phyloP scores from a whole-genome alignment of 2,797 vertebrate species.

The Euphonia xanthogaster region DNA sequence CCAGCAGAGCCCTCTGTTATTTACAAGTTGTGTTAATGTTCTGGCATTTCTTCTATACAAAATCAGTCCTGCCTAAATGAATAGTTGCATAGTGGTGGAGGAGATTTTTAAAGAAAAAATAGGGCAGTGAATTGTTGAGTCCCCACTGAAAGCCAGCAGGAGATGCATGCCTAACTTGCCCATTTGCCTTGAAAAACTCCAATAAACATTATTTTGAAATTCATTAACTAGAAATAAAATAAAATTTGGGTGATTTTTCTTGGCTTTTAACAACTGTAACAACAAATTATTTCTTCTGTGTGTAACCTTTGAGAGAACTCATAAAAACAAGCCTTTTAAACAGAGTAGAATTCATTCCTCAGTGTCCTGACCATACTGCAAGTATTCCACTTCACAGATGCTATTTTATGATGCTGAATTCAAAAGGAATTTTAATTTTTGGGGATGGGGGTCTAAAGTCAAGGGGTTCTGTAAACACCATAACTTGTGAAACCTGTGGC shows the following conservation, averaged over 20 bases:
- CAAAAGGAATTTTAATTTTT: not conserved
- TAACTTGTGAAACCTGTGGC: not conserved
- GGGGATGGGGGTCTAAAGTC: not conserved
- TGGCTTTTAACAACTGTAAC: not conserved
- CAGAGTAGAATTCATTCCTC: not conserved
- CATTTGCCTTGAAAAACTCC: not conserved
- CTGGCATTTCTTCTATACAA: not conserved
- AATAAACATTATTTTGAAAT: not conserved
- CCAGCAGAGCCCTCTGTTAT: conserved; percentile 7
- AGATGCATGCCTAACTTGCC: not conserved
- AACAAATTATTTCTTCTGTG: not conserved
- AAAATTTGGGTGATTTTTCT: not conserved
- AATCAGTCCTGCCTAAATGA: not conserved
- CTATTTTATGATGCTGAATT: not conserved
- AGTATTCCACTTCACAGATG: not conserved
- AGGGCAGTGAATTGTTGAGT: conserved; percentile 23
- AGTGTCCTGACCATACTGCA: not conserved
- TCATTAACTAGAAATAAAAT: not conserved
- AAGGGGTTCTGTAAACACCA: not conserved
- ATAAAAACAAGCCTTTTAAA: not conserved
- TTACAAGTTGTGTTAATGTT: not conserved
- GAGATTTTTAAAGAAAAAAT: conserved; percentile 3
- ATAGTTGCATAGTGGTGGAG: not conserved
- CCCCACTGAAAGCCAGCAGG: conserved; percentile 33
- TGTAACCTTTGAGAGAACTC: not conserved